These are phyloP conservation scores for Microcebus lehilahytsara DNA, from an alignment of 2,113 vertebrate species.

Conservation along the genomic window DNA sequence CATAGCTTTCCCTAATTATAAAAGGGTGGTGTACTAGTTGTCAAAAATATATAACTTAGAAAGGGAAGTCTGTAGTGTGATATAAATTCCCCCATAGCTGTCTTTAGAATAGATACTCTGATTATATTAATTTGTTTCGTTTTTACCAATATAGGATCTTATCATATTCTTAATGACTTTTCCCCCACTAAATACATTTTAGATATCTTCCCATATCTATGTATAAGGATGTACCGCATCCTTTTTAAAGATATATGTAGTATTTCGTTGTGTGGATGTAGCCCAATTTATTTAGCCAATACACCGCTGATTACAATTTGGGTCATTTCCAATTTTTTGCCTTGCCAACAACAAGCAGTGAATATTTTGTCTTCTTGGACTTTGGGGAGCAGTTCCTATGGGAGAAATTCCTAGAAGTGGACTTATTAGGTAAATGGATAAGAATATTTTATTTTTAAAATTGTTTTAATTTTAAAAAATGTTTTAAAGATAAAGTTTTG, in stretches of 20 bases:
- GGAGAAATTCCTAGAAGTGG: background rate
- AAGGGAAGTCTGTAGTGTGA: background rate
- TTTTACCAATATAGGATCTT: background rate
- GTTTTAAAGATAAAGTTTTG: too few relatives aligned
- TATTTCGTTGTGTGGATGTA: background rate
- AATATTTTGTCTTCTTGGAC: background rate
- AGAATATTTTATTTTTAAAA: background rate
- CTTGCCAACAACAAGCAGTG: background rate
- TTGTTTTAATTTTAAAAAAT: too few relatives aligned
- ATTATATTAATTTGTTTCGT: background rate
- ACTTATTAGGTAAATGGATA: background rate
- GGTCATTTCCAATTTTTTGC: background rate
- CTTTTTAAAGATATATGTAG: background rate
- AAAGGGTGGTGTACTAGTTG: background rate
- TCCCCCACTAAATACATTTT: background rate
- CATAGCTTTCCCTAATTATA: background rate
- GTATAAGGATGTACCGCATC: background rate
- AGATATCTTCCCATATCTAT: background rate
- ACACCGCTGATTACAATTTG: background rate
- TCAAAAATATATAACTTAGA: background rate
- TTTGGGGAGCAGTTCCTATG: background rate
- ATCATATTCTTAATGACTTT: background rate
- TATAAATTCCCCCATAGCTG: background rate
- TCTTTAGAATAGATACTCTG: background rate
- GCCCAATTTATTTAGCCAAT: background rate